Evolutionary conservation across 2,888 invertebrate species (phyloP).

Genomic region (Hemaris fuciformis): DNA sequence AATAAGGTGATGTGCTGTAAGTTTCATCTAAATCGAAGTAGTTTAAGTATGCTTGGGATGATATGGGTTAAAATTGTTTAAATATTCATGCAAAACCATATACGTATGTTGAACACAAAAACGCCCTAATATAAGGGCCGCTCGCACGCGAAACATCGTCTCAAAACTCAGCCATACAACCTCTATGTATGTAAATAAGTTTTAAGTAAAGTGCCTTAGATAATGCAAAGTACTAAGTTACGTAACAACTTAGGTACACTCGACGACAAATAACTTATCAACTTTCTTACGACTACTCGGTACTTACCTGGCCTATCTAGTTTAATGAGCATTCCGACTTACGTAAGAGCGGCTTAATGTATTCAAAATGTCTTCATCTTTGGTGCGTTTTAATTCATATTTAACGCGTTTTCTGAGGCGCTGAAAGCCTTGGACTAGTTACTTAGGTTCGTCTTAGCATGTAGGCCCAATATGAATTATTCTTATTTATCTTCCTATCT

Average conservation of each 20-base stretch:
- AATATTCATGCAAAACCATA: background rate
- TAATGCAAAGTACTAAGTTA: slow-evolving; percentile 18
- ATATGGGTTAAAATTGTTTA: background rate
- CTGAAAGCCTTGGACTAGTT: background rate
- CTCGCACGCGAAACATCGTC: background rate
- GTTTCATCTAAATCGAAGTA: too few species aligned
- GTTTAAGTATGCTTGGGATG: too few species aligned
- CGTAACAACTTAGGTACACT: slow-evolving; percentile 15
- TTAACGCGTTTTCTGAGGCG: background rate
- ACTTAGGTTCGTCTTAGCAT: too few species aligned
- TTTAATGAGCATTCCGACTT: slow-evolving; percentile 26
- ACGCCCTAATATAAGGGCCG: background rate
- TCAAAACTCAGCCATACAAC: background rate
- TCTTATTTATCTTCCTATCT: too few species aligned
- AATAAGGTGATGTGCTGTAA: too few species aligned
- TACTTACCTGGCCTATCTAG: slow-evolving; percentile 21
- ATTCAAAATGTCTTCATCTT: slow-evolving; percentile 25
- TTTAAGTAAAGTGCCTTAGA: slow-evolving; percentile 13
- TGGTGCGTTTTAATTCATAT: slow-evolving; percentile 9
- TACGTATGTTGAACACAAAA: background rate
- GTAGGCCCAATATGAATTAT: too few species aligned
- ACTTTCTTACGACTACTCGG: slow-evolving; percentile 11
- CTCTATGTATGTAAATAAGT: slow-evolving; percentile 10
- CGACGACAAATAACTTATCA: slow-evolving; percentile 16
- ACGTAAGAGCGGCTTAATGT: slow-evolving; percentile 22